Evolutionary conservation across 2,888 invertebrate species (phyloP).

Genomic region (Nephrotoma appendiculata): DNA sequence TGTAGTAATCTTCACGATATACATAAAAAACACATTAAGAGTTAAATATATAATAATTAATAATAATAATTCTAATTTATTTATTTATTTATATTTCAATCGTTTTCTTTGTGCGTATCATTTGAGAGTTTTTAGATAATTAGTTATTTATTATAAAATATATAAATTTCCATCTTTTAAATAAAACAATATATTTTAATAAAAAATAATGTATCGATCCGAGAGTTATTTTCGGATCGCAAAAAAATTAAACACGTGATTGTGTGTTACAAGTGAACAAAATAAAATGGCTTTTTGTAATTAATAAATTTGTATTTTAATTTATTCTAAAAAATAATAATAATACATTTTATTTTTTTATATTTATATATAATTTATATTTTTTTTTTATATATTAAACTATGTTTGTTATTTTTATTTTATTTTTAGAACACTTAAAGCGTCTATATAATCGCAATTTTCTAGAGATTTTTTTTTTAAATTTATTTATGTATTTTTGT

Average conservation of each 20-base stretch:
- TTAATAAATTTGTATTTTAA: neutral
- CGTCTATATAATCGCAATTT: conserved; percentile 4
- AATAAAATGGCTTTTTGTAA: neutral
- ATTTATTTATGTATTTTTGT: neutral
- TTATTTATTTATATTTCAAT: neutral
- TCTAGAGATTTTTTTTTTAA: neutral
- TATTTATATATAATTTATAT: neutral
- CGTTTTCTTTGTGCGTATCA: neutral
- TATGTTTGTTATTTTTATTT: neutral
- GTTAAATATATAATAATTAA: neutral
- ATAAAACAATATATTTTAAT: neutral
- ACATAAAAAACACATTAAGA: neutral
- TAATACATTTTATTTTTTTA: neutral
- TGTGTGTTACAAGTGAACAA: neutral
- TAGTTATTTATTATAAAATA: neutral
- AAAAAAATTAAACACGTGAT: neutral
- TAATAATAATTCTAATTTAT: neutral
- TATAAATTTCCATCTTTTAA: neutral
- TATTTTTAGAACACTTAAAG: conserved; percentile 4
- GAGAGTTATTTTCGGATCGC: neutral
- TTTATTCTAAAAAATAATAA: too few relatives aligned
- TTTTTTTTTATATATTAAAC: neutral
- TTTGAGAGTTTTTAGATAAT: neutral
- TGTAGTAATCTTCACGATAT: neutral
- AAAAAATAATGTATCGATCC: neutral